These are phyloP conservation scores for Umimayanthus kanabou DNA, from an alignment of 92 coral and sea anemone genomes.

Conservation along the genomic window DNA sequence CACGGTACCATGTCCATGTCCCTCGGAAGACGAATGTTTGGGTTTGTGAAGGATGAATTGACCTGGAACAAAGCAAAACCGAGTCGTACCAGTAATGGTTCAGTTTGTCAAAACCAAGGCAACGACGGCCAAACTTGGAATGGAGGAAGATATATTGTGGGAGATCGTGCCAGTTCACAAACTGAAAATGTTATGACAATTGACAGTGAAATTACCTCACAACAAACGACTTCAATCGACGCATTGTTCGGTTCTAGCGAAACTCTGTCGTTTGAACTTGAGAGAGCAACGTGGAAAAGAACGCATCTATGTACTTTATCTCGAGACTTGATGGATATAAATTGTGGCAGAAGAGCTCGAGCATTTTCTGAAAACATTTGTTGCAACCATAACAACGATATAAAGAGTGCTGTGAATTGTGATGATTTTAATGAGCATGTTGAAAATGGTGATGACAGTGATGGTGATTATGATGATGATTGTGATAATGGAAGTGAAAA, in stretches of 20 bases:
- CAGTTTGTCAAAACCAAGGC: not conserved
- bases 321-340: not conserved
- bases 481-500: not conserved
- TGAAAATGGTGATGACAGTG: too few relatives aligned
- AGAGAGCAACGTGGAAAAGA: not conserved
- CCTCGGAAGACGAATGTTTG: conserved; percentile 8
- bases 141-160: not conserved
- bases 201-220: not conserved
- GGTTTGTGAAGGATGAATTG: not conserved
- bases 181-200: not conserved
- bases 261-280: not conserved
- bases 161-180: not conserved
- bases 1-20: too few relatives aligned
- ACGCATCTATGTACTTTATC: too few relatives aligned
- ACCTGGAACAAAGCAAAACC: not conserved
- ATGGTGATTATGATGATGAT: not conserved
- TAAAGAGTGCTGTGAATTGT: too few relatives aligned
- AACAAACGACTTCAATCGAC: not conserved
- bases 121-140: not conserved
- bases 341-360: not conserved
- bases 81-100: not conserved
- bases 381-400: not conserved
- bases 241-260: not conserved
- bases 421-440: too few relatives aligned
- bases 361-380: not conserved